phyloP scores from a whole-genome alignment of 2,888 invertebrate species.

The Acrocyrtus sp. region DNA sequence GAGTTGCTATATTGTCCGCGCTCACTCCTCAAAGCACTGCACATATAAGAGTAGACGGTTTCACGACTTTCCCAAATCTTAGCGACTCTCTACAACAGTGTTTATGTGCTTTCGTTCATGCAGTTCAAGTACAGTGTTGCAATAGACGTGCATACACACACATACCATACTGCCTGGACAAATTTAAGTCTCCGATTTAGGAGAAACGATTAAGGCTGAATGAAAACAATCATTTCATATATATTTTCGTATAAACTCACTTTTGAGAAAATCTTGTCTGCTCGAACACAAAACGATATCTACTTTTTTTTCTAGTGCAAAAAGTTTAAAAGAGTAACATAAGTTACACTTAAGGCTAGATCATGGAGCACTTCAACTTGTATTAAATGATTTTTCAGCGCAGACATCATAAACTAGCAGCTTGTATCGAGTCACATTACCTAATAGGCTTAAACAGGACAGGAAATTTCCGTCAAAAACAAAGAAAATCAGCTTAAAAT shows the following conservation, averaged over 20 bases:
- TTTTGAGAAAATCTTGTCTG: too few relatives aligned
- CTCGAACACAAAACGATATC: too few relatives aligned
- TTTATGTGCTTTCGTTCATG: neutral
- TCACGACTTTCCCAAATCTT: constrained; percentile 23
- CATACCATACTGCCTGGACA: constrained; percentile 10
- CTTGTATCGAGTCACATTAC: too few relatives aligned
- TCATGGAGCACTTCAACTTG: constrained; percentile 2
- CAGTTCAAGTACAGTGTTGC: constrained; percentile 16
- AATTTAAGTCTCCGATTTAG: constrained; percentile 10
- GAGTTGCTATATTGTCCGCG: neutral
- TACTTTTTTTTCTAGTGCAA: neutral
- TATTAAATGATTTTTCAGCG: neutral
- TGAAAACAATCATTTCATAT: constrained; percentile 34
- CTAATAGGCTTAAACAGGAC: too few relatives aligned
- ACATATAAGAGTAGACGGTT: constrained; percentile 12
- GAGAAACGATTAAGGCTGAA: constrained; percentile 20
- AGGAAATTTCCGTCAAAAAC: too few relatives aligned
- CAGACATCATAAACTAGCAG: neutral
- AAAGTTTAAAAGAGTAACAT: constrained; percentile 1
- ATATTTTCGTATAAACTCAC: too few relatives aligned
- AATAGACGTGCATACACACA: constrained; percentile 6
- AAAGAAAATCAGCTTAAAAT: too few relatives aligned
- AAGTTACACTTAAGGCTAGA: neutral
- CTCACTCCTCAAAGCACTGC: neutral
- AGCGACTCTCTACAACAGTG: neutral